Evolutionary conservation across 2,797 vertebrate genomes (phyloP).

Genomic region (Tokudaia tokunoshimensis): DNA sequence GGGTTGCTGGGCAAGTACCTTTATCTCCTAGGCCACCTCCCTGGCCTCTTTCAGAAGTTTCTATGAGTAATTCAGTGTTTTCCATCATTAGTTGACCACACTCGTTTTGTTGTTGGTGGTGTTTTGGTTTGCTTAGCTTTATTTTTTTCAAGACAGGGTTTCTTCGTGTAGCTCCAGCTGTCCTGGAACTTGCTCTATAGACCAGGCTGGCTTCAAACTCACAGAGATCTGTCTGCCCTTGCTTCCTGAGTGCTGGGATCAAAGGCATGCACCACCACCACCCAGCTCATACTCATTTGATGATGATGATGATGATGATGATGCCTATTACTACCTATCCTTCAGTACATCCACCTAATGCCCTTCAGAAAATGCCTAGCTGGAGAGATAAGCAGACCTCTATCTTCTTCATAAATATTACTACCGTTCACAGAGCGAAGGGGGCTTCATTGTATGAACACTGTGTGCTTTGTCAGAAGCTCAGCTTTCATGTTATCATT

Average conservation of each 20-base stretch:
- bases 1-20: neutral
- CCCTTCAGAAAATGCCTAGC: slow-evolving; percentile 17
- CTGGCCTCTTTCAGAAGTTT: neutral
- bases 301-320: too few species aligned
- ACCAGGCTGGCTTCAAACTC: neutral
- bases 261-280: neutral
- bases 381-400: neutral
- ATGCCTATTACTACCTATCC: neutral
- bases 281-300: neutral
- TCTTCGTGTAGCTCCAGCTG: neutral
- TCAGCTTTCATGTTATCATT: neutral
- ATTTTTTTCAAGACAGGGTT: neutral
- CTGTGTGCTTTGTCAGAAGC: neutral
- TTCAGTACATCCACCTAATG: neutral
- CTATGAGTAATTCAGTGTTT: slow-evolving; percentile 17
- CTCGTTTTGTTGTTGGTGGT: neutral
- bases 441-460: neutral
- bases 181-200: neutral
- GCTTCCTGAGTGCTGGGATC: neutral
- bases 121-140: neutral
- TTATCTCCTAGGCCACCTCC: neutral
- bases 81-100: slow-evolving; percentile 11
- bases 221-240: neutral
- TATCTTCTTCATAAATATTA: slow-evolving; percentile 2
- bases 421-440: neutral